A percentile compares a stretch with the other conserved stretches of the same genome.
phyloP scores from a whole-genome alignment of 1,140 invertebrate species.

The Drosophila virilis region DNA sequence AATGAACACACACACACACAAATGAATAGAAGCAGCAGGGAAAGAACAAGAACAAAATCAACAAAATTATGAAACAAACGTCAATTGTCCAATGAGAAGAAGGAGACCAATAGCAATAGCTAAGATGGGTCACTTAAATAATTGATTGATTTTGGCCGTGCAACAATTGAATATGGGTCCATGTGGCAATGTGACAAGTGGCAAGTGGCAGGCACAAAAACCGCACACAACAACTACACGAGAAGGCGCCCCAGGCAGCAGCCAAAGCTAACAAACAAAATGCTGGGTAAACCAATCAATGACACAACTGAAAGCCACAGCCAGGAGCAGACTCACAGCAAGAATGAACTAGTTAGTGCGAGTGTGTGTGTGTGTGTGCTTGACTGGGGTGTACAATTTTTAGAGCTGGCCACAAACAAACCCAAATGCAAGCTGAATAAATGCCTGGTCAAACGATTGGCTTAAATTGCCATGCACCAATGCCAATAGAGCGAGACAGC shows the following conservation, averaged over 20 bases:
- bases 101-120: slow-evolving; percentile 44
- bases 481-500: slow-evolving; percentile 14
- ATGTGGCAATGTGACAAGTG: slow-evolving; percentile 21
- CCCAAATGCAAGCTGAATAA: slow-evolving; percentile 49
- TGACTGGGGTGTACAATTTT: slow-evolving; percentile 50
- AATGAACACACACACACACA: not conserved
- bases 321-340: slow-evolving; percentile 34
- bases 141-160: slow-evolving; percentile 73
- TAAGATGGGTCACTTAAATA: slow-evolving; percentile 60
- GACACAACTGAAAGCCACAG: slow-evolving; percentile 76
- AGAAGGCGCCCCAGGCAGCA: not conserved
- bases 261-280: slow-evolving; percentile 66
- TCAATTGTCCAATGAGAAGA: not conserved
- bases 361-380: slow-evolving; percentile 10
- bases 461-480: slow-evolving; percentile 40
- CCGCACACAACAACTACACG: slow-evolving; percentile 38
- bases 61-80: slow-evolving; percentile 8
- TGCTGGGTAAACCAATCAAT: slow-evolving; percentile 79
- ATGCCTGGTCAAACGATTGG: slow-evolving; percentile 33
- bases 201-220: slow-evolving; percentile 49
- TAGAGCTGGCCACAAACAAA: slow-evolving; percentile 48
- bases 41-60: not conserved
- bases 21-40: not conserved
- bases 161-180: slow-evolving; percentile 61
- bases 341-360: slow-evolving; percentile 43